Percentiles rank a stretch among this genome's conserved stretches.
phyloP scores from a whole-genome alignment of 1,140 invertebrate species.

The Leguminivora glycinivorella region DNA sequence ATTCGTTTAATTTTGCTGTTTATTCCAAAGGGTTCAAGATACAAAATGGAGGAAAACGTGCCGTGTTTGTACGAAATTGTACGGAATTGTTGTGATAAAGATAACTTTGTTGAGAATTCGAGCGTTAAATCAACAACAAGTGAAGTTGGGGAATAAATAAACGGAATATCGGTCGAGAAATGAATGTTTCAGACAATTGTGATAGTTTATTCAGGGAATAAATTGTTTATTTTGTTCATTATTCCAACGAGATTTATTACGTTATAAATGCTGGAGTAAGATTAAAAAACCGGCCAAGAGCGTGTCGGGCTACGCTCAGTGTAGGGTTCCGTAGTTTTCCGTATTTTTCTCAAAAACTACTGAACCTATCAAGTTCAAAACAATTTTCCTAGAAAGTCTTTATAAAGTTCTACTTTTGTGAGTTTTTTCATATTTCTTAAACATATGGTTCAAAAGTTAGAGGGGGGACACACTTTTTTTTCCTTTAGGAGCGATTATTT shows the following conservation, averaged over 20 bases:
- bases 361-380: no score
- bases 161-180: background rate
- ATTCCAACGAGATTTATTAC: background rate
- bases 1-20: background rate
- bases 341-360: no score
- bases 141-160: background rate
- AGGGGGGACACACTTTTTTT: no score
- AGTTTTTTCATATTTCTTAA: no score
- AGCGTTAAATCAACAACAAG: conserved; percentile 4
- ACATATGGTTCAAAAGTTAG: no score
- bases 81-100: background rate
- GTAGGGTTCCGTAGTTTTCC: no score
- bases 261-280: no score
- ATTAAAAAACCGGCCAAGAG: no score
- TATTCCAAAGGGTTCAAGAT: background rate
- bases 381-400: no score
- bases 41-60: background rate
- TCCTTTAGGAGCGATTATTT: no score
- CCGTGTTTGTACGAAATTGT: background rate
- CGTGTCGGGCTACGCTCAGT: no score
- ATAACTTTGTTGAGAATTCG: conserved; percentile 3
- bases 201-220: background rate
- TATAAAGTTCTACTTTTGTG: no score
- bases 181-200: background rate
- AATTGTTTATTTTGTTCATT: background rate